Conservation (phyloP, 2,797 vertebrate species). For the Aulostomus chinensis region DNA sequence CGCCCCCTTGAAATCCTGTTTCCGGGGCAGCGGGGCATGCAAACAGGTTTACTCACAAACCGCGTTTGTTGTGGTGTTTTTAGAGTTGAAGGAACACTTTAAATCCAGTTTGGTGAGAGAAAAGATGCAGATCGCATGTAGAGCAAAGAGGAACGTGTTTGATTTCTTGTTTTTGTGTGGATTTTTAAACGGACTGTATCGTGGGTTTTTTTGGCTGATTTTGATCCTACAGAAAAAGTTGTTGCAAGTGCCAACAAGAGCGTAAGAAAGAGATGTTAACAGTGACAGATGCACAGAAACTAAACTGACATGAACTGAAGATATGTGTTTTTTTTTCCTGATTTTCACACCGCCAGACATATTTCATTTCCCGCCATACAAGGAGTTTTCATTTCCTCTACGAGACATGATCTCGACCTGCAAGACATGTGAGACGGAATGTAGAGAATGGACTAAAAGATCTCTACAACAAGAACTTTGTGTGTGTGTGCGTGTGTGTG, state of each 20-base stretch:
- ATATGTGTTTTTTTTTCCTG: too few relatives aligned
- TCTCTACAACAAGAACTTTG: conserved; percentile 8
- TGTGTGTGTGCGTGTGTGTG: background rate
- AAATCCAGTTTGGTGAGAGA: conserved; percentile 20
- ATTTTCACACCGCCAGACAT: conserved; percentile 14
- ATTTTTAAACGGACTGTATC: background rate
- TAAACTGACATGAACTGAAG: too few relatives aligned
- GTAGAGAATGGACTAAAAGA: conserved; percentile 10
- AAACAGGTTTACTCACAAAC: conserved; percentile 42
- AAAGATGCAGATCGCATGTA: background rate
- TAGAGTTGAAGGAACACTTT: conserved; percentile 10
- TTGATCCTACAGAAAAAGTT: too few relatives aligned
- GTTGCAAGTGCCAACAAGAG: too few relatives aligned
- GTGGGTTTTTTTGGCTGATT: too few relatives aligned
- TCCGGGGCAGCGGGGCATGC: conserved; percentile 34
- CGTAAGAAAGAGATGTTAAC: too few relatives aligned
- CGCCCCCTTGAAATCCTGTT: conserved; percentile 47
- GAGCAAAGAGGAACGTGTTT: background rate
- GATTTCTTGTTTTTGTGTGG: background rate
- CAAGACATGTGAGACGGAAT: conserved; percentile 19
- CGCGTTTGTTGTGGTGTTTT: conserved; percentile 44
- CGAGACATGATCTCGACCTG: conserved; percentile 31
- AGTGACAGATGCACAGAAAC: too few relatives aligned
- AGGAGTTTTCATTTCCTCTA: conserved; percentile 55
- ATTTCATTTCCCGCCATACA: conserved; percentile 37